phyloP scores from a whole-genome alignment of 2,113 vertebrate species.

The Brienomyrus brachyistius region DNA sequence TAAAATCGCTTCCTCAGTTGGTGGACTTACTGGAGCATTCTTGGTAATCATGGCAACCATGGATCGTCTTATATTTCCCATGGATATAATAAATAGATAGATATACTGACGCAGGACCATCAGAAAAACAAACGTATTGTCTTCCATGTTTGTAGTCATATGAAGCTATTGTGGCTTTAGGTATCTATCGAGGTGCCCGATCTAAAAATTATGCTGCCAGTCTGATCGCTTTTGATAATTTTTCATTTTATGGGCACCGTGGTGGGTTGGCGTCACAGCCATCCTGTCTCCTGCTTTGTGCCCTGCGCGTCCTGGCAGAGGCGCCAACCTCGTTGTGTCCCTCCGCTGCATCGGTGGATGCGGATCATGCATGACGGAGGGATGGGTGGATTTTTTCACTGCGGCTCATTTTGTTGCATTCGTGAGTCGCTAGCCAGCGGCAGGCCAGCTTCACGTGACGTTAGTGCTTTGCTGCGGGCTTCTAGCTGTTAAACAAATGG shows the following conservation, averaged over 20 bases:
- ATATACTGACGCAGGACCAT: background rate
- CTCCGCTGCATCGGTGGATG: background rate
- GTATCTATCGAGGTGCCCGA: background rate
- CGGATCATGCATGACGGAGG: background rate
- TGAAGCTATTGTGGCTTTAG: background rate
- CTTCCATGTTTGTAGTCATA: background rate
- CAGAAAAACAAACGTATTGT: background rate
- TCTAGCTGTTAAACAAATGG: background rate
- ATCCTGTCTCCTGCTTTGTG: background rate
- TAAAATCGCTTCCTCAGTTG: background rate
- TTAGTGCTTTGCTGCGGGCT: background rate
- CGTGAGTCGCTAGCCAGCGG: background rate
- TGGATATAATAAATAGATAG: background rate
- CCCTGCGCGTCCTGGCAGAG: background rate
- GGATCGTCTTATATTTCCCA: background rate
- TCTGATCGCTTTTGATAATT: background rate
- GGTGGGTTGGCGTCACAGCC: background rate
- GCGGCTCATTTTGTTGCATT: background rate
- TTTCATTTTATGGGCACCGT: background rate
- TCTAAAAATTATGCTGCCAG: background rate
- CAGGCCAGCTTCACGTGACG: background rate
- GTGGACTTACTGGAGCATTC: background rate
- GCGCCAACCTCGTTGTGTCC: background rate
- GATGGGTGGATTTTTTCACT: background rate
- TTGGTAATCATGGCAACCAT: background rate